Evolutionary conservation across 53 echinoderm and acorn worm genomes (phyloP), one percentile per base, ranked within the genome.

Genomic region (Zoroaster sp.): DNA sequence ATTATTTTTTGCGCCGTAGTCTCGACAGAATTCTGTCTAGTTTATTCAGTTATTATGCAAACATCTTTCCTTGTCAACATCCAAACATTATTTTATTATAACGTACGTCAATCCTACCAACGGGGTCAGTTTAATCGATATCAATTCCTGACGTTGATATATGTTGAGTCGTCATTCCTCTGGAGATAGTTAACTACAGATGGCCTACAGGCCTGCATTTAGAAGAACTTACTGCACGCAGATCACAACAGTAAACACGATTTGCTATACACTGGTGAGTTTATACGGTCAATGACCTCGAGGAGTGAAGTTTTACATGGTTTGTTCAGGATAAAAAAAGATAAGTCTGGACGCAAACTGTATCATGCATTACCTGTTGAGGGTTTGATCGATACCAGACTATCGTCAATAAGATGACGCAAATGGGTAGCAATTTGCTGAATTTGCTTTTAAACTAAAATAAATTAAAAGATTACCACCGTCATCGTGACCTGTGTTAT

Each of bases 171-270:
- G 12, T 20, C 55, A 25, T 79, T 55, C 55, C 79, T 79, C 79
- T 55, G 53, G 79, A 63, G 79, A 79, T 63, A 55, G 79, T 35
- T 37, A 39, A 54, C 79, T 79, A 39, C 38, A 20, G 79, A 79
- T 79, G n/a, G 79, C 79, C 79, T 37, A 52, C 55, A 47, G 78
- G 79, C 55, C 23, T 63, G 79, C 55, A 79, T 79, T 79, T 78
- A 54, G 46, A 75, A 59, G 46, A 45, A 75, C 45, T 75, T 44
- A 44, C 28, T 40, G 28, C 23, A 75, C 49, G 66, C 66, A 21
- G 67, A 82, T 82, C 67, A 82, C 82, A 82, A 82, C 82, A 67
- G 82, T 67, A 82, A 82, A 82, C 82, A 82, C 66, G 66, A 66
- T 67, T 42, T 66, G 40, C 25, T 12, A 15, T 67, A 31, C 15